Base-by-base conservation (phyloP, 1,140 invertebrate genomes). In the Drosophila kepulauana region DNA sequence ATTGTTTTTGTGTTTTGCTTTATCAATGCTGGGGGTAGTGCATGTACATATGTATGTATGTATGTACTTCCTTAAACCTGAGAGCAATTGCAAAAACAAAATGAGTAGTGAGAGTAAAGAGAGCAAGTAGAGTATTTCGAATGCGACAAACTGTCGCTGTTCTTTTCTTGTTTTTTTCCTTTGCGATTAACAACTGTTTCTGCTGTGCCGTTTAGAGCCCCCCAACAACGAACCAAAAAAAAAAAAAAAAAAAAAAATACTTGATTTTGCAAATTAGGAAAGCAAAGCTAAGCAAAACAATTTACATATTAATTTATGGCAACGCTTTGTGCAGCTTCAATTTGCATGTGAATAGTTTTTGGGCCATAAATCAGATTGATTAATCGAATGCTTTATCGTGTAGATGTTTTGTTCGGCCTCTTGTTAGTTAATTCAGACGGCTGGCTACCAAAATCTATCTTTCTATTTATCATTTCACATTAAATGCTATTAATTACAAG, bases 331-430 rank as follows among this genome's bases (percentile, higher is more conserved):
- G 66, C 43, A 68, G 54, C 69, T 13, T 25, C 6, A 57, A 78
- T 78, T 78, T 75, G 75, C 72, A 72, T 79, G 25, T 45, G 43
- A 64, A 75, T 75, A 71, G 80, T 75, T 69, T 75, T 69, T 38
- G 35, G 43, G 56, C 49, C 52, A 79, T 87, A 82, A 86, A 86
- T 86, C 82, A 87, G 52, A 61, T 69, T 86, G 82, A 86, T 87
- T 86, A 79, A 81, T 86, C 64, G 46, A 46, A 45, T 16, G 33
- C 41, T 25, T 25, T n/a, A 61, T 82, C 67, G 75, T 72, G 75
- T 79, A 69, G 86, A 49, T 69, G 75, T 64, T 65, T 69, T 78
- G 79, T 73, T 79, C 59, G 59, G 66, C 79, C 78, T 64, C 54
- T 81, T 78, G 63, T 75, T 71, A 51, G 62, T 78, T 71, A 48